These are phyloP conservation scores for Cerastoderma edule DNA, from an alignment of 2,888 invertebrate genomes.

Conservation along the genomic window DNA sequence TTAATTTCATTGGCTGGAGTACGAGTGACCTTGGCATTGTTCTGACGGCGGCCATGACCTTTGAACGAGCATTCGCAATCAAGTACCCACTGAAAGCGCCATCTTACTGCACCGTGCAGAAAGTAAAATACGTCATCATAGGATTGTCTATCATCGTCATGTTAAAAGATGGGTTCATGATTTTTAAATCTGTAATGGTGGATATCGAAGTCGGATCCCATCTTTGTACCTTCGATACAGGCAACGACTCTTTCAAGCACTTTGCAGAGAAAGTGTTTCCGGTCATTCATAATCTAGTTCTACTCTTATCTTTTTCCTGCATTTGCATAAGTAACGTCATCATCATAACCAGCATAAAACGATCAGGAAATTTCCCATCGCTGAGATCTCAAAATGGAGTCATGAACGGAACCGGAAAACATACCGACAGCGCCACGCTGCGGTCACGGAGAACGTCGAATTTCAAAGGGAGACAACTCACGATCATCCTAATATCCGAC, in stretches of 20 bases:
- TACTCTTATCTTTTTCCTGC: constrained; percentile 63
- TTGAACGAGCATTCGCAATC: constrained; percentile 71
- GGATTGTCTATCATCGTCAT: constrained; percentile 57
- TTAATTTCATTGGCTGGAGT: constrained; percentile 71
- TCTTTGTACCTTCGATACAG: constrained; percentile 65
- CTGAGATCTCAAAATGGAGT: neutral
- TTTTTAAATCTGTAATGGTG: constrained; percentile 59
- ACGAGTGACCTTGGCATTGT: constrained; percentile 73
- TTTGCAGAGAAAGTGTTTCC: constrained; percentile 62
- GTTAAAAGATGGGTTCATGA: constrained; percentile 65
- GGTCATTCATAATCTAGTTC: constrained; percentile 67
- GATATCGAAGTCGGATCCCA: constrained; percentile 52
- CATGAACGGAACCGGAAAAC: neutral
- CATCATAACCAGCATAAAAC: constrained; percentile 63
- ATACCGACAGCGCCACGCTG: neutral
- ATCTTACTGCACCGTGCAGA: constrained; percentile 63
- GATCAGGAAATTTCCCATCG: neutral
- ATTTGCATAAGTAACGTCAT: constrained; percentile 70
- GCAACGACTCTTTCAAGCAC: constrained; percentile 24
- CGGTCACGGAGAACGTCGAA: constrained; percentile 16
- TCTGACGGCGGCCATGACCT: constrained; percentile 74
- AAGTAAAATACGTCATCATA: constrained; percentile 63
- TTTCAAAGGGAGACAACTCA: constrained; percentile 65
- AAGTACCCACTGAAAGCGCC: constrained; percentile 69
- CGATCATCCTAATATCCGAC: constrained; percentile 70